phyloP scores from a whole-genome alignment of 2,113 vertebrate species.

The Gymnorhina tibicen region DNA sequence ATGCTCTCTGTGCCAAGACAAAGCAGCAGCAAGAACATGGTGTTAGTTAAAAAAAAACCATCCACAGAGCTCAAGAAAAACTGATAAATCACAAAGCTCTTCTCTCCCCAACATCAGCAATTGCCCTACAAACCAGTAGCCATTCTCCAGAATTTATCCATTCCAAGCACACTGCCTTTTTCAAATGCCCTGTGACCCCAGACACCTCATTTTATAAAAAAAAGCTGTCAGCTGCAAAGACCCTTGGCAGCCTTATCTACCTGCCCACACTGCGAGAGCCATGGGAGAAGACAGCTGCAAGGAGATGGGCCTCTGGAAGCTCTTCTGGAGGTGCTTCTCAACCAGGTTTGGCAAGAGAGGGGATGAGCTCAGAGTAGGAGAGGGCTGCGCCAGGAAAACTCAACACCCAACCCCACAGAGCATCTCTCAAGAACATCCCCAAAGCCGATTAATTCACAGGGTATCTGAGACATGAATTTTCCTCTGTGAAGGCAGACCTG shows the following conservation, averaged over 20 bases:
- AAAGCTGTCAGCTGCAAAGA: neutral
- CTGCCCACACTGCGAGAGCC: constrained; percentile 56
- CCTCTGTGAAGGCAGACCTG: neutral
- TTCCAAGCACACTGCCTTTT: neutral
- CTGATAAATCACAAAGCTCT: neutral
- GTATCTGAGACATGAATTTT: neutral
- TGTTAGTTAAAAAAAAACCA: neutral
- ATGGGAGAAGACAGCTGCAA: constrained; percentile 67
- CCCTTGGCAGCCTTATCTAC: neutral
- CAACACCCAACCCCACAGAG: neutral
- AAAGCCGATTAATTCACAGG: neutral
- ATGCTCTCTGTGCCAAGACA: neutral
- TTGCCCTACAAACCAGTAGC: neutral
- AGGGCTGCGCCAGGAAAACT: neutral
- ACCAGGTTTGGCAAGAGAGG: constrained; percentile 51
- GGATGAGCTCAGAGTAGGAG: neutral
- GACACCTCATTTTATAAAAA: neutral
- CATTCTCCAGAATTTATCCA: neutral
- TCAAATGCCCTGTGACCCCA: neutral
- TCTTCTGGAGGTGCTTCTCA: neutral
- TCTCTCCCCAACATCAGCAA: neutral
- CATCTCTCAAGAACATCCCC: neutral
- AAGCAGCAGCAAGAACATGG: neutral
- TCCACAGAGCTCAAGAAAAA: neutral
- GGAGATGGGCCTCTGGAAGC: constrained; percentile 56